phyloP scores from a whole-genome alignment of 2,797 vertebrate genomes.

The Passerculus sandwichensis region DNA sequence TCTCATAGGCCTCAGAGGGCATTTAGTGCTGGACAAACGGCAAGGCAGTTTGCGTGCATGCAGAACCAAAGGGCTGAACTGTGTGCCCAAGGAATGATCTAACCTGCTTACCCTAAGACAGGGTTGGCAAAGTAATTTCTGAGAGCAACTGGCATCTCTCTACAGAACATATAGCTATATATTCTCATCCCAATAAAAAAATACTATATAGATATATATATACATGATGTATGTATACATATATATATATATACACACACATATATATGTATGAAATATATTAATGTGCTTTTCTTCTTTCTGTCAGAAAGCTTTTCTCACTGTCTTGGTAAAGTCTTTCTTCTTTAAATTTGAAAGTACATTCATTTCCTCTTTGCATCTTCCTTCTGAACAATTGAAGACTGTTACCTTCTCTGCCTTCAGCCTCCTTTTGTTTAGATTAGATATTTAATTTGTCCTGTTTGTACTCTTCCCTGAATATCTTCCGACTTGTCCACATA shows the following conservation, averaged over 20 bases:
- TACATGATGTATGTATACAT: not conserved
- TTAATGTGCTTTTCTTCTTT: not conserved
- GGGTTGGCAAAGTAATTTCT: no score
- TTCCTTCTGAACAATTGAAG: not conserved
- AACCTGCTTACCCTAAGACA: no score
- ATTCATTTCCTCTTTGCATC: not conserved
- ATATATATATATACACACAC: not conserved
- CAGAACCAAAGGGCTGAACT: no score
- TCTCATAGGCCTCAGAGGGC: no score
- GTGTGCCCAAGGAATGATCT: no score
- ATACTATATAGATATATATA: not conserved
- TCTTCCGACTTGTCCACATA: not conserved
- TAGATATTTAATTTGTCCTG: not conserved
- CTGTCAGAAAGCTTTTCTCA: not conserved
- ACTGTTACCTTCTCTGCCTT: not conserved
- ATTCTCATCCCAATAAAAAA: not conserved
- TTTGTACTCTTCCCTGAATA: not conserved
- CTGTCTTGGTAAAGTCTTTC: not conserved
- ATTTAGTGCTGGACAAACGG: no score
- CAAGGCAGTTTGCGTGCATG: no score
- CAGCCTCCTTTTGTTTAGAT: not conserved
- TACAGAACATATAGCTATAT: not conserved
- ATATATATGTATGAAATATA: not conserved
- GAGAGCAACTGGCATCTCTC: no score
- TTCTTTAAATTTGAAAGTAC: not conserved